Evolutionary conservation across 2,888 invertebrate genomes (phyloP).

Genomic region (Meiosimyza decipiens): DNA sequence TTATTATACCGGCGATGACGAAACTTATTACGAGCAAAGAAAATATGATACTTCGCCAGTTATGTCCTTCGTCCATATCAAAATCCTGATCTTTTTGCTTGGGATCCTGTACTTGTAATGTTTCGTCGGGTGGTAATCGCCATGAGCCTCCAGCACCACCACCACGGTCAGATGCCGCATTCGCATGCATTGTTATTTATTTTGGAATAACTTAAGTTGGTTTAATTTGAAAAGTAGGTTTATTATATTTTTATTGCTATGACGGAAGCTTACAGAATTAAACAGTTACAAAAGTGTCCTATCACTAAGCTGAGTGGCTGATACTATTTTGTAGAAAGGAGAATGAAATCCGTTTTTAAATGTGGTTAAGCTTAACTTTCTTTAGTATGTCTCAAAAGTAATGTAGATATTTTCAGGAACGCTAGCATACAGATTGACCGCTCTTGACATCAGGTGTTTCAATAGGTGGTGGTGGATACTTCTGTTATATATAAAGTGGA

Average conservation of each 20-base stretch:
- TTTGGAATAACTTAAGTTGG: not conserved
- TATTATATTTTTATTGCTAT: no score
- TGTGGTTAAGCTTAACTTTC: not conserved
- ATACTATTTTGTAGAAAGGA: no score
- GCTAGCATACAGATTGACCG: not conserved
- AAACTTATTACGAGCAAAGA: conserved; percentile 87
- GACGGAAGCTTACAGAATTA: no score
- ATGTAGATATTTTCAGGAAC: not conserved
- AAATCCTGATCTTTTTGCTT: conserved; percentile 85
- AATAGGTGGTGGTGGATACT: conserved; percentile 28
- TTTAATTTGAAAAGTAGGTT: no score
- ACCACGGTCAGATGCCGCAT: conserved; percentile 87
- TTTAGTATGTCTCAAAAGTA: no score
- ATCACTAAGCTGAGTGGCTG: no score
- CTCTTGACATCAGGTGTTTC: conserved; percentile 8
- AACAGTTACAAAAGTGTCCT: no score
- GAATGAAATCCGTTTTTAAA: not conserved
- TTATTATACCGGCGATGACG: conserved; percentile 88
- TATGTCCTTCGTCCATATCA: conserved; percentile 84
- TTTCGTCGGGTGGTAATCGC: conserved; percentile 93
- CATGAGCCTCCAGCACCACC: conserved; percentile 77
- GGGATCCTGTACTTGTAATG: conserved; percentile 89
- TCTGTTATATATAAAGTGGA: conserved; percentile 59
- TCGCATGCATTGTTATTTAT: conserved; percentile 79
- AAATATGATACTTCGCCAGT: conserved; percentile 89